A percentile compares a stretch with the other conserved stretches of the same genome.
phyloP scores from a whole-genome alignment of 2,113 vertebrate species.

The Agapornis roseicollis region DNA sequence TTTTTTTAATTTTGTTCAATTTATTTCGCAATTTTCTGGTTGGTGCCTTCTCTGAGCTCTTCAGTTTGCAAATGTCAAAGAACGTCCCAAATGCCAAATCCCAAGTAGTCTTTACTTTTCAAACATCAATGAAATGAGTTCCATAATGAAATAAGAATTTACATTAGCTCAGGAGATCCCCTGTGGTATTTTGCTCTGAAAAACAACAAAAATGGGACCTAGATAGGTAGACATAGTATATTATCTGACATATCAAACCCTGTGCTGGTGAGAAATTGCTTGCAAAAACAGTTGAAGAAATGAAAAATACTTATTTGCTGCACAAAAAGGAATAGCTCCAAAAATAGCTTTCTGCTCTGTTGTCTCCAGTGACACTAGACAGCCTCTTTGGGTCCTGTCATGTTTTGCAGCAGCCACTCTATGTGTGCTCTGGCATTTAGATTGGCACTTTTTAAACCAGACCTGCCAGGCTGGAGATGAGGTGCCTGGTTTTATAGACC shows the following conservation, averaged over 20 bases:
- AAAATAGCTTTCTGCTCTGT: background rate
- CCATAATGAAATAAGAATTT: background rate
- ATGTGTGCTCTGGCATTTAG: background rate
- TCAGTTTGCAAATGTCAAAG: background rate
- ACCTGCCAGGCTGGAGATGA: background rate
- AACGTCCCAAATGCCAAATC: background rate
- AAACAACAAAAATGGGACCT: background rate
- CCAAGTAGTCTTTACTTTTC: background rate
- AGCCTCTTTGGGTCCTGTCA: background rate
- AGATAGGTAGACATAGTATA: background rate
- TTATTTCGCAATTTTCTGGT: background rate
- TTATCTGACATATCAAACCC: background rate
- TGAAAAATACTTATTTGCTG: background rate
- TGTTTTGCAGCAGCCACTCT: background rate
- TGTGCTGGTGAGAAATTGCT: background rate
- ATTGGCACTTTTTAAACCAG: background rate
- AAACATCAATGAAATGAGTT: background rate
- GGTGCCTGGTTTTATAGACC: background rate
- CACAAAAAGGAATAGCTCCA: background rate
- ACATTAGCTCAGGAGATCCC: background rate
- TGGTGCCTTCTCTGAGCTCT: background rate
- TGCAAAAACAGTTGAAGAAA: background rate
- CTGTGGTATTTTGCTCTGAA: background rate
- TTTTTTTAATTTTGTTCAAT: background rate
- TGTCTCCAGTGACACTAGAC: background rate